Evolutionary conservation across 2,113 vertebrate genomes (phyloP).

Genomic region (Cephalopterus ornatus): DNA sequence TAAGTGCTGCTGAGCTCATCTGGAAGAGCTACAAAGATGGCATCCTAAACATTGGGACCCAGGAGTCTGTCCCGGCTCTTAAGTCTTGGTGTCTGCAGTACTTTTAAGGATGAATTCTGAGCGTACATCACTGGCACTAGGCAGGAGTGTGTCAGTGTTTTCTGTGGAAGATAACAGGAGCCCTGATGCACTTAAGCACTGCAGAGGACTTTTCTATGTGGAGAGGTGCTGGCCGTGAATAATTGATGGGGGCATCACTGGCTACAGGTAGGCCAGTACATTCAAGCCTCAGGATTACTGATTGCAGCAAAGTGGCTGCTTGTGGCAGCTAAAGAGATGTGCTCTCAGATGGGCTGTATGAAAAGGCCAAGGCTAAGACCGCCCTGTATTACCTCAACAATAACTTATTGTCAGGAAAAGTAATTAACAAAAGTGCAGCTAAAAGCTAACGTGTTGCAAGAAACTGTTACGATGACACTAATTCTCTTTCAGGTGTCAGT

Average conservation of each 20-base stretch:
- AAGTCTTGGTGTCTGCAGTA: background rate
- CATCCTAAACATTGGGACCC: background rate
- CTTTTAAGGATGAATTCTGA: background rate
- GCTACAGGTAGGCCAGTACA: background rate
- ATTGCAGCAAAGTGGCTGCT: background rate
- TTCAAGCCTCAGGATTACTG: background rate
- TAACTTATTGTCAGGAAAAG: background rate
- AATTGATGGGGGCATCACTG: background rate
- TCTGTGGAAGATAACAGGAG: background rate
- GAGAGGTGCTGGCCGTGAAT: background rate
- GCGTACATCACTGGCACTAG: rapidly evolving
- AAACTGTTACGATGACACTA: rapidly evolving
- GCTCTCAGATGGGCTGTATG: rapidly evolving
- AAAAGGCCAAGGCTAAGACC: background rate
- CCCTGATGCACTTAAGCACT: rapidly evolving
- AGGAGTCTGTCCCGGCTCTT: background rate
- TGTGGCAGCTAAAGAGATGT: background rate
- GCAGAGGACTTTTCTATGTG: background rate
- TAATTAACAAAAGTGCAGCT: background rate
- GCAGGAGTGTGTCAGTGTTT: rapidly evolving
- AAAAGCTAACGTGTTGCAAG: background rate
- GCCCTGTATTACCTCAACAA: background rate
- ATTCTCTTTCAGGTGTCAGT: background rate
- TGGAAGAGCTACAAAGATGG: background rate
- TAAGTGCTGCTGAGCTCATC: background rate